Conservation (phyloP, 2,113 vertebrate genomes). For the Bungarus multicinctus region DNA sequence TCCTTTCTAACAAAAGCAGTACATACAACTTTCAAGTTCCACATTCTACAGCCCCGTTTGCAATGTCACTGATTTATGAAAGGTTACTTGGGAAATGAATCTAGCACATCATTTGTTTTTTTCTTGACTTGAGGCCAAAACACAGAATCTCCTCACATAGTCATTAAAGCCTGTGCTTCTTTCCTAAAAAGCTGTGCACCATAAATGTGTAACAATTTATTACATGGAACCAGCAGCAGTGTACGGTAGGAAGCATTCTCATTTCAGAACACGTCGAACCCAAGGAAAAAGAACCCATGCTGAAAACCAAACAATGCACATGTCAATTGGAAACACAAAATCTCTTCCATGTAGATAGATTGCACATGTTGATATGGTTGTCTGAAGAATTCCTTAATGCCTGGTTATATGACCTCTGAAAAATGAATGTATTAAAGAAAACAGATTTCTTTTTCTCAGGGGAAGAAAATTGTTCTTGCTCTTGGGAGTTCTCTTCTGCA, state of each 20-base stretch:
- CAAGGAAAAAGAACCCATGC: background rate
- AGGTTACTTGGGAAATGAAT: background rate
- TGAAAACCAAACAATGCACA: background rate
- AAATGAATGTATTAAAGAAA: slow-evolving; percentile 55
- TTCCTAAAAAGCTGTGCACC: slow-evolving; percentile 32
- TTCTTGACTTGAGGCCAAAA: slow-evolving; percentile 45
- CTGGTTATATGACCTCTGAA: slow-evolving; percentile 19
- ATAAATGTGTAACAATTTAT: background rate
- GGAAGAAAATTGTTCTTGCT: slow-evolving; percentile 39
- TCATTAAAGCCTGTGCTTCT: slow-evolving; percentile 28
- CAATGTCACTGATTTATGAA: slow-evolving; percentile 26
- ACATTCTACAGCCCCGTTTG: slow-evolving; percentile 13
- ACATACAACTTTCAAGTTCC: background rate
- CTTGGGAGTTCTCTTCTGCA: slow-evolving; percentile 50
- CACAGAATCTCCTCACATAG: slow-evolving; percentile 32
- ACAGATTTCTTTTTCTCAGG: slow-evolving; percentile 41
- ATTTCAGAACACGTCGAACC: background rate
- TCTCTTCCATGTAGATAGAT: background rate
- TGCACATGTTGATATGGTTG: background rate
- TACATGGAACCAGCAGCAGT: background rate
- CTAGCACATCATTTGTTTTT: background rate
- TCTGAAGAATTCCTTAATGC: background rate
- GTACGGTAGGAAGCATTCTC: background rate
- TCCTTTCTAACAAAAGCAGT: slow-evolving; percentile 1
- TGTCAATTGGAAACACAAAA: background rate